Conservation (phyloP, 2,113 vertebrate genomes). For the Etheostoma cragini region DNA sequence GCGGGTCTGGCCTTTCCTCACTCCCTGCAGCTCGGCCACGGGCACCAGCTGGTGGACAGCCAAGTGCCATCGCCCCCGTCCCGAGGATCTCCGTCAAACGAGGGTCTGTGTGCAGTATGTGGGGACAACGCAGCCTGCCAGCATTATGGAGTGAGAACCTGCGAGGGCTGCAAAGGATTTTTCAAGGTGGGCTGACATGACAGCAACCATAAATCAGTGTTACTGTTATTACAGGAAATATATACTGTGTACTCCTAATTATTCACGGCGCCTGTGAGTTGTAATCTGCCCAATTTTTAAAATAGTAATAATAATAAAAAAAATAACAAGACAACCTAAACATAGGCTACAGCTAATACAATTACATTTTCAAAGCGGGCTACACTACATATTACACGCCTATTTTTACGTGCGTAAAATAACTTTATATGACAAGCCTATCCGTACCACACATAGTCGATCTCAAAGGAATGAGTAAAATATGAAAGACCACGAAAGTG, state of each 20-base stretch:
- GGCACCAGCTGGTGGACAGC: conserved; percentile 95
- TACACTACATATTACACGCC: not conserved
- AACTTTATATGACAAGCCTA: conserved; percentile 77
- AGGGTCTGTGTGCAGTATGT: conserved; percentile 97
- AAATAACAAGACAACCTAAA: not conserved
- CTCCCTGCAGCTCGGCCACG: conserved; percentile 93
- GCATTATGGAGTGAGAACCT: conserved; percentile 95
- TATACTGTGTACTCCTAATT: not conserved
- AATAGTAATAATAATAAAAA: not conserved
- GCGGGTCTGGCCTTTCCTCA: conserved; percentile 93
- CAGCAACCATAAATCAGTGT: conserved; percentile 33
- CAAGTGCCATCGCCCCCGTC: conserved; percentile 96
- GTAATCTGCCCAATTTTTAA: not conserved
- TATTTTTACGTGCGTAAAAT: conserved; percentile 19
- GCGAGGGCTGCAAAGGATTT: conserved; percentile 96
- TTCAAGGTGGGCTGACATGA: conserved; percentile 90
- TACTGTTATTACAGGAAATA: conserved; percentile 22
- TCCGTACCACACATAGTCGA: conserved; percentile 85
- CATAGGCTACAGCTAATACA: not conserved
- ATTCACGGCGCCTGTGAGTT: not conserved
- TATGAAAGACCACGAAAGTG: conserved; percentile 89
- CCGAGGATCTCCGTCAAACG: conserved; percentile 96
- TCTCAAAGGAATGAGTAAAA: conserved; percentile 88
- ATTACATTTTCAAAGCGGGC: conserved; percentile 4
- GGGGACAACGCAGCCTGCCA: conserved; percentile 98